A percentile compares a stretch with the other conserved stretches of the same genome.
Conservation (phyloP, 2,113 vertebrate species). For the Marmota flaviventris region DNA sequence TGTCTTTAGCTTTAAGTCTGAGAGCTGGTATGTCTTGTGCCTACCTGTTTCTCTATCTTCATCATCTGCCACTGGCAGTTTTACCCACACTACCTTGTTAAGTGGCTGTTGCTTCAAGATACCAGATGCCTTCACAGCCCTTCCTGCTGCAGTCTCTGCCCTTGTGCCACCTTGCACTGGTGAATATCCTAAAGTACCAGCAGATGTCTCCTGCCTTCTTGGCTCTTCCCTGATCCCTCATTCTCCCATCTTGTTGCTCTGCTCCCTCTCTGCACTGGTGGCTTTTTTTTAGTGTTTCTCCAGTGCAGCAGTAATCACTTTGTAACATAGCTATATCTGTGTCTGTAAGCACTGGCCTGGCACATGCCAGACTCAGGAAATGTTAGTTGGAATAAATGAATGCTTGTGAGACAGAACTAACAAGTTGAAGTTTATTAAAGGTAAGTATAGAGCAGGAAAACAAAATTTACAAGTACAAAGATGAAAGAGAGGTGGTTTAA, state of each 20-base stretch:
- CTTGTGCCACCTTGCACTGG: not conserved
- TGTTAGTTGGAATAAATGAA: slow-evolving; percentile 48
- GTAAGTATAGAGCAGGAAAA: not conserved
- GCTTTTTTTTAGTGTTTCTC: not conserved
- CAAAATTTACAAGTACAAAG: not conserved
- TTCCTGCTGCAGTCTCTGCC: not conserved
- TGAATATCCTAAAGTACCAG: not conserved
- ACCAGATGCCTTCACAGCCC: not conserved
- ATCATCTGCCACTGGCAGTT: not conserved
- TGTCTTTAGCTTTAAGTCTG: not conserved
- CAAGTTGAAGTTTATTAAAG: slow-evolving; percentile 2
- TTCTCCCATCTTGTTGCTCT: not conserved
- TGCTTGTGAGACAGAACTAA: not conserved
- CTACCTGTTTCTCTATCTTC: not conserved
- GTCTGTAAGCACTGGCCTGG: not conserved
- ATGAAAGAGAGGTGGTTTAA: slow-evolving; percentile 15
- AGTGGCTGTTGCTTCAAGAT: not conserved
- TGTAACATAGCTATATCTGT: not conserved
- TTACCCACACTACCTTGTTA: not conserved
- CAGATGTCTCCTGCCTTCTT: not conserved
- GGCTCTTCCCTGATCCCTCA: no score
- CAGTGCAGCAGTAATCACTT: not conserved
- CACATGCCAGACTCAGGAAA: not conserved
- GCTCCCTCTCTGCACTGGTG: not conserved
- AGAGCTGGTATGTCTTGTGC: not conserved